A percentile compares a stretch with the other conserved stretches of the same genome.
phyloP scores from a whole-genome alignment of 2,797 vertebrate genomes.

The Lithobates pipiens region DNA sequence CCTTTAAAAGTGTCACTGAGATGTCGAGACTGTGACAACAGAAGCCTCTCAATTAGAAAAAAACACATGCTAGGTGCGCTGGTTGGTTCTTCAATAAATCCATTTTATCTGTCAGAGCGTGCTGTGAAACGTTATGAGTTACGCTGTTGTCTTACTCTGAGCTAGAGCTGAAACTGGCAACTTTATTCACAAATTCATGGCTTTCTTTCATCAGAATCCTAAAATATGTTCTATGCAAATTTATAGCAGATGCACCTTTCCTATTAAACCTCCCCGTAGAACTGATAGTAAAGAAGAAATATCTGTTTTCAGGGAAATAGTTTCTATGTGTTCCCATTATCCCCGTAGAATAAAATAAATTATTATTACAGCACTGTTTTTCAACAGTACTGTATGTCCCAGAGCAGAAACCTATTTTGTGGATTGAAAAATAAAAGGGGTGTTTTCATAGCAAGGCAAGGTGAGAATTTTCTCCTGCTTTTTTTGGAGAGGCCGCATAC shows the following conservation, averaged over 20 bases:
- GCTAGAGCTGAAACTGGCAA: conserved; percentile 15
- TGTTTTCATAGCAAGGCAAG: too few relatives aligned
- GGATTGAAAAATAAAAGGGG: too few relatives aligned
- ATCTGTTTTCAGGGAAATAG: neutral
- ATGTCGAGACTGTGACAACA: neutral
- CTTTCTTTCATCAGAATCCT: conserved; percentile 7
- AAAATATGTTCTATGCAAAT: conserved; percentile 39
- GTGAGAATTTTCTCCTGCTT: too few relatives aligned
- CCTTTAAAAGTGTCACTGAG: neutral
- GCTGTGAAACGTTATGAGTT: conserved; percentile 41
- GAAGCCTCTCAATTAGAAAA: conserved; percentile 36
- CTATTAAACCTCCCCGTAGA: conserved; percentile 2
- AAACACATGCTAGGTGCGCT: conserved; percentile 14
- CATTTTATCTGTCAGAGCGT: conserved; percentile 47
- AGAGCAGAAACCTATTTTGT: neutral
- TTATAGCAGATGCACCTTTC: neutral
- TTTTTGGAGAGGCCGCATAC: too few relatives aligned
- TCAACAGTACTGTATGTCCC: neutral
- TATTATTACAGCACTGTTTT: neutral
- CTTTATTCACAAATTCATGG: conserved; percentile 15
- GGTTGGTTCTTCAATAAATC: conserved; percentile 36
- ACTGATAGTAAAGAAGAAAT: neutral
- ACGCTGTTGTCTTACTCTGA: conserved; percentile 21
- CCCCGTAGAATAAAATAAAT: neutral
- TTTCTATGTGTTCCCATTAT: neutral